Conservation (phyloP, 2,888 invertebrate species). For the Spilarctia lutea region DNA sequence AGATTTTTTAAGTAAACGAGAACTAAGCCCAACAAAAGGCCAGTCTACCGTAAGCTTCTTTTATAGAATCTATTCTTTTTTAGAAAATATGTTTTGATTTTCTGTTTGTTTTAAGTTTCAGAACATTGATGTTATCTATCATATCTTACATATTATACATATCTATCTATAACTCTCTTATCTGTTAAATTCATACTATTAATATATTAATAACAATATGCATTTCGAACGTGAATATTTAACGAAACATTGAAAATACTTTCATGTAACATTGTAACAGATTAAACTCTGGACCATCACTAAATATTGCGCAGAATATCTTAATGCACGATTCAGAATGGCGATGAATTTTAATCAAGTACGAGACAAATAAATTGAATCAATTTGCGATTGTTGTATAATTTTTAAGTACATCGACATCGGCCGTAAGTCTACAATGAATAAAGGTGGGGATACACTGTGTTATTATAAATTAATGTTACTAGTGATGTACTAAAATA, state of each 20-base stretch:
- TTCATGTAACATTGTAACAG: constrained; percentile 15
- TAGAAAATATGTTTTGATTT: neutral
- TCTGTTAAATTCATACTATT: neutral
- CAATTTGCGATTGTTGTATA: constrained; percentile 41
- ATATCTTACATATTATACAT: too few relatives aligned
- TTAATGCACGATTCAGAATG: constrained; percentile 35
- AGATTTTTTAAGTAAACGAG: neutral
- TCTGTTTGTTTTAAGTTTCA: neutral
- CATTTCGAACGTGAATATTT: neutral
- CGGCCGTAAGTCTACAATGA: constrained; percentile 22
- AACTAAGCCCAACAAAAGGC: neutral
- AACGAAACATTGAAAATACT: neutral
- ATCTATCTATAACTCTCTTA: too few relatives aligned
- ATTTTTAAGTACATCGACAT: constrained; percentile 27
- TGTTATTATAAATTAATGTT: neutral
- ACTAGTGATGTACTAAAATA: neutral
- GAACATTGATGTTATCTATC: neutral
- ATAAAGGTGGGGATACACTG: constrained; percentile 16
- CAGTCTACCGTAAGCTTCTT: neutral
- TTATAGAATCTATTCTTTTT: too few relatives aligned
- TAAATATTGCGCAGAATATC: constrained; percentile 23
- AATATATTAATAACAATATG: neutral
- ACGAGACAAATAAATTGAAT: constrained; percentile 35
- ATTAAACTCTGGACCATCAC: constrained; percentile 15
- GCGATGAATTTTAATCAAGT: constrained; percentile 47